These are phyloP conservation scores for Orthonevra nobilis DNA, from an alignment of 2,888 invertebrate species.

Conservation along the genomic window DNA sequence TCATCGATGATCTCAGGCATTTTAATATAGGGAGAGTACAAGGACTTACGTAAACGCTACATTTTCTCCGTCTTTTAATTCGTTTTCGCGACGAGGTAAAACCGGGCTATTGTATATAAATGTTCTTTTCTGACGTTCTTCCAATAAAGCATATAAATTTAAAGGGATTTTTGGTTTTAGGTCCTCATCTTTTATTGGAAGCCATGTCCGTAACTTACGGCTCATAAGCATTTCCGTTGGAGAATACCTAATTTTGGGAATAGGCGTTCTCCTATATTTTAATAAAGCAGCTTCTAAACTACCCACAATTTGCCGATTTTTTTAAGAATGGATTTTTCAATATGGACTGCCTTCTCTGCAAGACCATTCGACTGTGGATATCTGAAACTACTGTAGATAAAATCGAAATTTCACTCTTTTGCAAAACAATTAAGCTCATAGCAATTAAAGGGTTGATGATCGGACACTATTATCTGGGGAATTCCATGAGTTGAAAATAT, in stretches of 20 bases:
- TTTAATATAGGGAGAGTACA: neutral
- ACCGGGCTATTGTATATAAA: neutral
- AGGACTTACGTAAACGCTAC: neutral
- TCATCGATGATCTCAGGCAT: neutral
- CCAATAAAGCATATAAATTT: neutral
- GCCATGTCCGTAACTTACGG: conserved; percentile 22
- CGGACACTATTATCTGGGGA: conserved; percentile 23
- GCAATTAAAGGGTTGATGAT: conserved; percentile 37
- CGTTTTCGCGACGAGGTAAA: neutral
- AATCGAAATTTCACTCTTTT: conserved; percentile 35
- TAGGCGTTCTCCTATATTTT: conserved; percentile 37
- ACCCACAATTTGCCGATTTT: conserved; percentile 15
- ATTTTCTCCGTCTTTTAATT: neutral
- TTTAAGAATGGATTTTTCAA: conserved; percentile 30
- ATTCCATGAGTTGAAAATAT: conserved; percentile 42
- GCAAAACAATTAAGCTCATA: conserved; percentile 32
- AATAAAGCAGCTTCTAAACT: conserved; percentile 34
- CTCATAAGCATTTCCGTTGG: conserved; percentile 45
- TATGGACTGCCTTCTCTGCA: conserved; percentile 35
- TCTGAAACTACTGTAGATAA: conserved; percentile 31
- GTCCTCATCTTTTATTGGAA: conserved; percentile 33
- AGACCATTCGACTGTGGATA: conserved; percentile 33
- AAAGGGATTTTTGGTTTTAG: neutral
- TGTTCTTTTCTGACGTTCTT: neutral
- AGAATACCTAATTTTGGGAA: conserved; percentile 35